Evolutionary conservation across 2,888 invertebrate genomes (phyloP), one percentile per base, ranked within the genome.

Genomic region (Scelioninae gen. 2): DNA sequence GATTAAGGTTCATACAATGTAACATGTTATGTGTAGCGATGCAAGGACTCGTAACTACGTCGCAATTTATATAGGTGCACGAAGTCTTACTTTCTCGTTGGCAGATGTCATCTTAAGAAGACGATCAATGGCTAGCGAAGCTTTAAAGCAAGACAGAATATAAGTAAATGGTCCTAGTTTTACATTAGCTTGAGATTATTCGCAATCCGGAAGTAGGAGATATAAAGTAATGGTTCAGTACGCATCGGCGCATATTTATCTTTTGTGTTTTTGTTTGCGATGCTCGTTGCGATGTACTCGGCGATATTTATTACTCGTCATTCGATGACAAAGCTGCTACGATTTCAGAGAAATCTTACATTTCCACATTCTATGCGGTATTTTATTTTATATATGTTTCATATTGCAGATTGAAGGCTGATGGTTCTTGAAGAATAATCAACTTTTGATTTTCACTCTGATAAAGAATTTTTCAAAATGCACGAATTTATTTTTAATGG

Each of bases 1-100:
- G 57, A 45, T 41, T 57, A 31, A 57, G 33, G 33, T 18, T 18
- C 13, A 16, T 19, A 57, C 45, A 57, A 57, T 57, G 31, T 19
- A 45, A n/a, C 18, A 45, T 18, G 43, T 39, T 18, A 57, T 43
- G 41, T 45, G 31, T 45, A 43, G 43, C 43, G 13, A 33, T 43
- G 19, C 43, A 33, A 43, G 45, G 19, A 45, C 43, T 19, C 67
- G 64, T 41, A 37, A 33, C 50, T 41, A 63, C 63, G 75, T 74
- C 75, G 80, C 82, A 82, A 82, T 82, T 83, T 83, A 82, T 83
- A 81, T 79, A 80, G 65, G 74, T 57, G 70, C 72, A 48, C 74
- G 77, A 75, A 72, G 75, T 71, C 72, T 76, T 76, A 74, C 74
- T 71, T 76, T 74, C 67, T 73, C 70, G 67, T 55, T 72, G 73